phyloP scores from a whole-genome alignment of 2,888 invertebrate species.

The Diplazon laetatorius region DNA sequence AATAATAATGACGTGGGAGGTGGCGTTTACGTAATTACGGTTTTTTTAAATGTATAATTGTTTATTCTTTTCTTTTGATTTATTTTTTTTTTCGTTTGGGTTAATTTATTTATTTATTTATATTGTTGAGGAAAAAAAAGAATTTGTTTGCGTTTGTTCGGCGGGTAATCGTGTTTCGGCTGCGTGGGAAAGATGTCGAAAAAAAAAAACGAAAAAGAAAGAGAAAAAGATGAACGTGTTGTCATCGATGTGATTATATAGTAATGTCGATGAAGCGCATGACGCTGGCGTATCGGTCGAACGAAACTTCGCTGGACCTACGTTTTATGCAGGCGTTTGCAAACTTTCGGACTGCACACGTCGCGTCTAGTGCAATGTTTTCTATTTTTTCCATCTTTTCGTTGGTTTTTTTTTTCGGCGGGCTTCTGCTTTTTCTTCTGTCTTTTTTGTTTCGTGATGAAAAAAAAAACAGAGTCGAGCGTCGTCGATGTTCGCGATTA shows the following conservation, averaged over 20 bases:
- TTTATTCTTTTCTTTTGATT: conserved; percentile 14
- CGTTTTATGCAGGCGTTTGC: conserved; percentile 75
- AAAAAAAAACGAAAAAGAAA: too few species aligned
- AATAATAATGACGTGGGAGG: conserved; percentile 57
- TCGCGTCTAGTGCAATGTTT: conserved; percentile 16
- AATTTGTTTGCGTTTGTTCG: too few species aligned
- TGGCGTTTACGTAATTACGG: conserved; percentile 40
- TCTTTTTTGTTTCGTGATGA: background rate
- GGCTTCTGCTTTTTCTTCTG: background rate
- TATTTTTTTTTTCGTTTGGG: background rate
- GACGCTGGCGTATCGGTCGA: conserved; percentile 45
- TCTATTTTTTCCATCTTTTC: background rate
- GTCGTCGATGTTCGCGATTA: conserved; percentile 11
- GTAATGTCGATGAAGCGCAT: conserved; percentile 29
- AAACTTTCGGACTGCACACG: conserved; percentile 70
- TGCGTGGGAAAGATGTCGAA: conserved; percentile 5
- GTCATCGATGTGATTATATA: conserved; percentile 7
- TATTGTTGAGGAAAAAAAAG: too few species aligned
- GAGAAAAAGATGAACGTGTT: too few species aligned
- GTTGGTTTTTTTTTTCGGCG: background rate
- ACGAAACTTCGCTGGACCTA: conserved; percentile 73
- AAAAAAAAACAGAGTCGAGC: conserved; percentile 4
- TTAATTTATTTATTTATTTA: conserved; percentile 20
- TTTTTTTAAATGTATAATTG: background rate
- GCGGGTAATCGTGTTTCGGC: conserved; percentile 19